Percentiles rank a stretch among this genome's conserved stretches.
Conservation (phyloP, 2,797 vertebrate species). For the Pristis pectinata region DNA sequence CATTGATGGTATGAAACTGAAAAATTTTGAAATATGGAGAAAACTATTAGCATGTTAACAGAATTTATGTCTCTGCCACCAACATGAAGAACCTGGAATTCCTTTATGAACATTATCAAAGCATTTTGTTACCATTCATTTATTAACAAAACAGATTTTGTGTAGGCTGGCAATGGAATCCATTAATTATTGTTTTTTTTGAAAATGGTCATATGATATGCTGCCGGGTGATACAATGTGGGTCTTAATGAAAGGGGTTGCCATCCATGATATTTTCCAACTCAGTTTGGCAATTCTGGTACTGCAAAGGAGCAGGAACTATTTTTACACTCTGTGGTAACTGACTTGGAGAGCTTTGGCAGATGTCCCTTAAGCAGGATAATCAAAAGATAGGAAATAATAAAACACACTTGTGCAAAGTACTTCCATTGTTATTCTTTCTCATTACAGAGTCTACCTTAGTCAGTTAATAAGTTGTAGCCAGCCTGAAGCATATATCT, state of each 20-base stretch:
- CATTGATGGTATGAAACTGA: neutral
- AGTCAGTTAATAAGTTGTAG: too few species aligned
- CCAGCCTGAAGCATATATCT: too few species aligned
- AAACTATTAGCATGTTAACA: neutral
- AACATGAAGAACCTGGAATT: neutral
- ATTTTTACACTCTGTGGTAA: neutral
- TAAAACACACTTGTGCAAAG: neutral
- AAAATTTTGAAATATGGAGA: neutral
- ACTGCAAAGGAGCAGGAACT: neutral
- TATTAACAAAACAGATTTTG: neutral
- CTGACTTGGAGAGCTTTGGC: neutral
- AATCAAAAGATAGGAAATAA: neutral
- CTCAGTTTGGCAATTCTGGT: neutral
- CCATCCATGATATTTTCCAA: neutral
- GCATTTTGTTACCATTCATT: neutral
- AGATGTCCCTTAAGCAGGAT: neutral
- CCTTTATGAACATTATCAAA: neutral
- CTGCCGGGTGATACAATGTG: neutral
- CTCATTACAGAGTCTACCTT: too few species aligned
- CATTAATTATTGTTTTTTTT: too few species aligned
- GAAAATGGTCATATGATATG: neutral
- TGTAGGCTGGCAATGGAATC: neutral
- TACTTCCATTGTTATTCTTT: neutral
- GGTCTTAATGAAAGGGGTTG: neutral
- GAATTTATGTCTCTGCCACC: neutral